These are phyloP conservation scores for Psilopogon haemacephalus DNA, from an alignment of 2,113 vertebrate genomes.

Conservation along the genomic window DNA sequence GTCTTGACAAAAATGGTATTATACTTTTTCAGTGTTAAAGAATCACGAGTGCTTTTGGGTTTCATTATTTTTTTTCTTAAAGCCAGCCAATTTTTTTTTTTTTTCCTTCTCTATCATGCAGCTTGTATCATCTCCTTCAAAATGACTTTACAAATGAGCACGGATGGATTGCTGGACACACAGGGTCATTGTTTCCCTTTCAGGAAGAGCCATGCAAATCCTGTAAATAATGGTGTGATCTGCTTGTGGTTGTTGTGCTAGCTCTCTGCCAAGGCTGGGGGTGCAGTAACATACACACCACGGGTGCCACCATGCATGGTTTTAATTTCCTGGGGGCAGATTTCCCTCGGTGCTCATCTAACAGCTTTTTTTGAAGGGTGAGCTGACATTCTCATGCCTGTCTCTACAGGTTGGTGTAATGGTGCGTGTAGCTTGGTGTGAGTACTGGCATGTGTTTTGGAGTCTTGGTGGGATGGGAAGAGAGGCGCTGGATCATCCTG, in stretches of 20 bases:
- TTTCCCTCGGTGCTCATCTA: not conserved
- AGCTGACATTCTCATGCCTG: fast-evolving
- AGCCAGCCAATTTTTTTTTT: not conserved
- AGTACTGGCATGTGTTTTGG: not conserved
- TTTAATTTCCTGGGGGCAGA: not conserved
- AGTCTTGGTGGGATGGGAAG: not conserved
- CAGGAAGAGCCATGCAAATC: not conserved
- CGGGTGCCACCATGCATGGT: not conserved
- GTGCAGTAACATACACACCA: not conserved
- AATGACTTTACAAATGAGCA: not conserved
- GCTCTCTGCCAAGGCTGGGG: not conserved
- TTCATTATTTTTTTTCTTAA: not conserved
- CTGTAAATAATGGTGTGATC: not conserved
- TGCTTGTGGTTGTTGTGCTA: not conserved
- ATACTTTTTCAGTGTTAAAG: not conserved
- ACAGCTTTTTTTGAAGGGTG: not conserved
- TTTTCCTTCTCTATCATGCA: not conserved
- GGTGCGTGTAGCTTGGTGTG: fast-evolving
- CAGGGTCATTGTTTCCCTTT: constrained; percentile 18
- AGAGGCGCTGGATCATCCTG: not conserved
- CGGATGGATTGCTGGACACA: not conserved
- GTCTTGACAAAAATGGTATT: constrained; percentile 14
- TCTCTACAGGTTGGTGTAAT: not conserved
- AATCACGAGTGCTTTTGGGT: not conserved
- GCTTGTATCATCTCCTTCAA: not conserved